phyloP scores from a whole-genome alignment of 1,140 invertebrate species.

The Periplaneta americana region DNA sequence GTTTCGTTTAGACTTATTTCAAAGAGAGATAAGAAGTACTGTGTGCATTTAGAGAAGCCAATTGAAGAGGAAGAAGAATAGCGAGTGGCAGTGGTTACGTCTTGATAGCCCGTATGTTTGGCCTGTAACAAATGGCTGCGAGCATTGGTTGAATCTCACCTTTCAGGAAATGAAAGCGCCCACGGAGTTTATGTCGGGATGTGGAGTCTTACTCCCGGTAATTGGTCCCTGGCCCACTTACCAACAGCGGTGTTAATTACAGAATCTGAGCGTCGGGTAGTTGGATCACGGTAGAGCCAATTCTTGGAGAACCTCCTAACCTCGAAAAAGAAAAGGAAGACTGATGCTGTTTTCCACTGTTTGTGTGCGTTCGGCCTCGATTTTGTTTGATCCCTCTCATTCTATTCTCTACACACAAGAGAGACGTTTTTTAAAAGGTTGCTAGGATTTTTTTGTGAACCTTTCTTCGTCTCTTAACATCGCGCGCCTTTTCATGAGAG shows the following conservation, averaged over 20 bases:
- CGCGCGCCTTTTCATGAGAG: background rate
- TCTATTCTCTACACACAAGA: background rate
- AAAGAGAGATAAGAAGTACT: too few species aligned
- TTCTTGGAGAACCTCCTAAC: background rate
- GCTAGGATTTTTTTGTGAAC: background rate
- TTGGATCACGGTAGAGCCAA: background rate
- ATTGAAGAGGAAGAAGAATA: background rate
- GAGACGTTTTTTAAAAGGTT: background rate
- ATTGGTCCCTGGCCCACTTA: background rate
- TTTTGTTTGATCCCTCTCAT: background rate
- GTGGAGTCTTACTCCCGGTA: background rate
- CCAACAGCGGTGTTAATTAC: background rate
- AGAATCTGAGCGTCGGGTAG: background rate
- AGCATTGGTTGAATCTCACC: background rate
- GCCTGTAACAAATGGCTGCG: background rate
- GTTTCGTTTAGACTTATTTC: too few species aligned
- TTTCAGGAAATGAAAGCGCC: background rate
- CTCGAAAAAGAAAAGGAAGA: background rate
- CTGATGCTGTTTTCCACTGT: background rate
- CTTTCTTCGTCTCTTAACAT: background rate
- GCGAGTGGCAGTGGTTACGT: background rate
- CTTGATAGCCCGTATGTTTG: background rate
- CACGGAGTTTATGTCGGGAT: background rate
- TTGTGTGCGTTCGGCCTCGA: background rate
- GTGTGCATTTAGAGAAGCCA: too few species aligned